Conservation (phyloP, 2,888 invertebrate species). For the Phyto melanocephala region DNA sequence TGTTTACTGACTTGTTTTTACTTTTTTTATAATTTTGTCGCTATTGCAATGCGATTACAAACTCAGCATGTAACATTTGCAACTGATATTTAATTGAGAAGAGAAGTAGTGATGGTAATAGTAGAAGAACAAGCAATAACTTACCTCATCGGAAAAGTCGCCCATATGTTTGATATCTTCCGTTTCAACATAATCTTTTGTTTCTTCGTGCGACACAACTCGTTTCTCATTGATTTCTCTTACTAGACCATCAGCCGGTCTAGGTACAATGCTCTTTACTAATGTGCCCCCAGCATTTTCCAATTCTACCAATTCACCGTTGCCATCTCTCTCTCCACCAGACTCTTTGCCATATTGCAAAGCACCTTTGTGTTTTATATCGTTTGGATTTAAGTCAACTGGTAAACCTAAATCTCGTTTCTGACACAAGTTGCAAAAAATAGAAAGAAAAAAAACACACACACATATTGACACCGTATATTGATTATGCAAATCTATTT, state of each 20-base stretch:
- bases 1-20: constrained; percentile 47
- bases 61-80: not conserved
- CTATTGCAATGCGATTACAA: not conserved
- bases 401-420: constrained; percentile 76
- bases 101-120: not conserved
- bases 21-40: not conserved
- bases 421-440: constrained; percentile 63
- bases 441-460: not conserved
- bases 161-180: constrained; percentile 91
- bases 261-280: constrained; percentile 80
- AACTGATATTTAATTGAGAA: constrained; percentile 7
- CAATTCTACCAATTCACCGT: constrained; percentile 55
- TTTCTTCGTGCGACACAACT: constrained; percentile 89
- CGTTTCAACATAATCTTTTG: constrained; percentile 89
- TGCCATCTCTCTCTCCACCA: constrained; percentile 15
- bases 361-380: constrained; percentile 60
- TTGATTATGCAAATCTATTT: constrained; percentile 46
- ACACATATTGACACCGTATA: not conserved
- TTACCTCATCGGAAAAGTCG: constrained; percentile 92
- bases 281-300: constrained; percentile 70
- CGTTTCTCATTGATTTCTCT: constrained; percentile 89
- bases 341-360: constrained; percentile 59
- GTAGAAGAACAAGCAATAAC: constrained; percentile 70
- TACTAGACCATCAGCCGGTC: constrained; percentile 86
- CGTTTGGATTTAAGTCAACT: constrained; percentile 64